Evolutionary conservation across 2,888 invertebrate genomes (phyloP).

Genomic region (Andrena haemorrhoa): DNA sequence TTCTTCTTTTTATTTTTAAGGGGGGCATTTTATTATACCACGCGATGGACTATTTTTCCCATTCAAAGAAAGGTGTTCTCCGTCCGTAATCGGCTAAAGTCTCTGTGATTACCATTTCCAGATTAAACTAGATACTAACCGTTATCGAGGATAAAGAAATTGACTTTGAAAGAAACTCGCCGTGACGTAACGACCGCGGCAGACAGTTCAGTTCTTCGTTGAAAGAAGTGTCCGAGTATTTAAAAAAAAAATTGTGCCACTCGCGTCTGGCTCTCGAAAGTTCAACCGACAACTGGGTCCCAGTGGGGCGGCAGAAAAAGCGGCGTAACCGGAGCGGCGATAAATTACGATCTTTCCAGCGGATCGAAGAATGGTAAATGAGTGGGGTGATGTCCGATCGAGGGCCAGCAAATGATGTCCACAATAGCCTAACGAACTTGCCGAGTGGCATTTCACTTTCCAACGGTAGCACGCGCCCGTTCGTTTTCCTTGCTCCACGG

Average conservation of each 20-base stretch:
- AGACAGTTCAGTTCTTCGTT: slow-evolving; percentile 4
- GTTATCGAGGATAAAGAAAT: background rate
- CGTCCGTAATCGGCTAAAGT: background rate
- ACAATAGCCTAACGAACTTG: slow-evolving; percentile 80
- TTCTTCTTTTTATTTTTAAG: background rate
- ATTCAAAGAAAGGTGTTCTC: background rate
- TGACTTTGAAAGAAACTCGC: slow-evolving; percentile 3
- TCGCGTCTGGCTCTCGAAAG: slow-evolving; percentile 18
- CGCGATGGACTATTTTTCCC: slow-evolving; percentile 6
- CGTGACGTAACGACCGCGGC: background rate
- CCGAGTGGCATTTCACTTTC: slow-evolving; percentile 74
- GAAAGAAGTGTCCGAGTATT: background rate
- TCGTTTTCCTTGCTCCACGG: slow-evolving; percentile 36
- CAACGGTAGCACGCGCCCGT: slow-evolving; percentile 73
- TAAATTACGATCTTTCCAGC: slow-evolving; percentile 70
- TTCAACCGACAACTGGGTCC: slow-evolving; percentile 36
- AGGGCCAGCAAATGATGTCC: slow-evolving; percentile 59
- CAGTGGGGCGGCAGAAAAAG: slow-evolving; percentile 31
- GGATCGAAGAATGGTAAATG: slow-evolving; percentile 62
- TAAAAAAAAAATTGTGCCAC: slow-evolving; percentile 5
- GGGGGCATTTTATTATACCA: background rate
- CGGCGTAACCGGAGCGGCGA: slow-evolving; percentile 58
- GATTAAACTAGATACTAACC: background rate
- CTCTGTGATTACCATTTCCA: background rate
- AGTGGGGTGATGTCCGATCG: slow-evolving; percentile 60